Conservation (phyloP, 2,888 invertebrate species). For the Drosophila rubida region DNA sequence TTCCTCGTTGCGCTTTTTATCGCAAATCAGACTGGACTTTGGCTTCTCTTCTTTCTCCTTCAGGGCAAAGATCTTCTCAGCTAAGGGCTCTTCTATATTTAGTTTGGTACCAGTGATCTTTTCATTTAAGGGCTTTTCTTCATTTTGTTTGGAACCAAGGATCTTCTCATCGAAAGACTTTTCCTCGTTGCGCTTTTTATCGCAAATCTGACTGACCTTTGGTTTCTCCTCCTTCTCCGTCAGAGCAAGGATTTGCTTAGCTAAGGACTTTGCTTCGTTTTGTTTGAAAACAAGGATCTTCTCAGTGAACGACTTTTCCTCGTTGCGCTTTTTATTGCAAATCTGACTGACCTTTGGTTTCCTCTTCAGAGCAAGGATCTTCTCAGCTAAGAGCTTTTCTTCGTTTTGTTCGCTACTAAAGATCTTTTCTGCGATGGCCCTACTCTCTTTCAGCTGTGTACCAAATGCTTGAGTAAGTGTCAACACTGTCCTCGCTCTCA, state of each 20-base stretch:
- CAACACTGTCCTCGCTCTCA: no score
- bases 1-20: constrained; percentile 4
- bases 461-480: no score
- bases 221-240: neutral
- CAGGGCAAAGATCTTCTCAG: neutral
- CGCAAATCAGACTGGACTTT: neutral
- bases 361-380: neutral
- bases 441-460: neutral
- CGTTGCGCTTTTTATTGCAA: neutral
- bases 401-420: neutral
- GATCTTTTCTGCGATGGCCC: neutral
- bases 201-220: neutral
- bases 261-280: neutral
- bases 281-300: neutral
- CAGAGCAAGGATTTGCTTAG: neutral
- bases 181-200: neutral
- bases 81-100: constrained; percentile 7
- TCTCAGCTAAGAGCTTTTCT: neutral
- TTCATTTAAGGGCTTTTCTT: neutral
- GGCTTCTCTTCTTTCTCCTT: neutral
- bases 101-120: neutral
- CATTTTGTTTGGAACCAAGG: constrained; percentile 3
- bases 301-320: neutral
- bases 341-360: neutral
- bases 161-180: neutral